Conservation (phyloP, 2,797 vertebrate genomes). For the Ctenochaetus hawaiiensis region DNA sequence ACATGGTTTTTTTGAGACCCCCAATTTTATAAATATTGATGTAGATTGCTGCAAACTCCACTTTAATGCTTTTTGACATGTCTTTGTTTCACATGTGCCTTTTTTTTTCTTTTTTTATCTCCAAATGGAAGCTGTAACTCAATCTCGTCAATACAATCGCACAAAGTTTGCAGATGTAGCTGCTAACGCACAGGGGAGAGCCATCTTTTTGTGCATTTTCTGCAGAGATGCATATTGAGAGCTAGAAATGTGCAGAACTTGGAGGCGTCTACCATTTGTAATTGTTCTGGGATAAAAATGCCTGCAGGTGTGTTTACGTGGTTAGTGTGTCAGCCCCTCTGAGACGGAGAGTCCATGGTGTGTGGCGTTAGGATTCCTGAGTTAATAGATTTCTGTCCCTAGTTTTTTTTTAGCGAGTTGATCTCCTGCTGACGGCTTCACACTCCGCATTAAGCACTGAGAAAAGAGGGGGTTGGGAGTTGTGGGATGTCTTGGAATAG, state of each 20-base stretch:
- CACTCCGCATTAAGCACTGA: constrained; percentile 64
- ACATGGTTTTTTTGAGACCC: neutral
- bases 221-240: constrained; percentile 35
- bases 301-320: constrained; percentile 51
- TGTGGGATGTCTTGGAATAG: constrained; percentile 57
- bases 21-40: too few relatives aligned
- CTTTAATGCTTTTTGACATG: neutral
- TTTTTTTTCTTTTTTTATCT: neutral
- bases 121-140: neutral
- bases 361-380: constrained; percentile 42
- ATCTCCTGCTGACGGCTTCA: constrained; percentile 78
- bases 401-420: constrained; percentile 63
- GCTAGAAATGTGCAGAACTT: constrained; percentile 12
- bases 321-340: constrained; percentile 58
- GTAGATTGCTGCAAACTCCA: neutral
- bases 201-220: constrained; percentile 8
- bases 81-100: neutral
- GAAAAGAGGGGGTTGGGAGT: constrained; percentile 7
- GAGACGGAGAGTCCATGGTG: constrained; percentile 31
- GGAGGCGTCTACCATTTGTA: constrained; percentile 31
- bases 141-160: neutral
- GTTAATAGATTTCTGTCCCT: constrained; percentile 79
- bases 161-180: neutral
- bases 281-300: constrained; percentile 59
- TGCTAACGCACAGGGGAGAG: neutral